Evolutionary conservation across 2,888 invertebrate species (phyloP), one percentile per base, ranked within the genome.

Genomic region (Pterostichus niger): DNA sequence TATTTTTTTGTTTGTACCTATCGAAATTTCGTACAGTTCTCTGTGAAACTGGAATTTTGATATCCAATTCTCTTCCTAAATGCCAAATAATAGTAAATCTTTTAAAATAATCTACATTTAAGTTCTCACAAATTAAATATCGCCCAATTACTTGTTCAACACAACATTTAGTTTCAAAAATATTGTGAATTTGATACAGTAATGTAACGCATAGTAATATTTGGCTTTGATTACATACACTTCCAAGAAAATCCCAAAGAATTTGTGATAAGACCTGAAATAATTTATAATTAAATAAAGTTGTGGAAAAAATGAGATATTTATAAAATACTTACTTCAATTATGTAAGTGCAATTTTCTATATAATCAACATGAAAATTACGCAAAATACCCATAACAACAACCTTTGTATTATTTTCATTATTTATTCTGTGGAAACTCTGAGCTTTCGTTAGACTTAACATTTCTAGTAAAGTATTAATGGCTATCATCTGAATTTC

Each of bases 181-280:
- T 93, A 86, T 96, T 95, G 88, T 97, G 96, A 56, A 97, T 91
- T 87, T 95, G 95, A 87, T 96, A 94, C 1, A 97, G 90, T 15
- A 97, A 89, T 59, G 95, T 94, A 6, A 95, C 94, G 85, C 93
- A 93, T 71, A 91, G 89, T 86, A 93, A 90, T 79, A 92, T 90
- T 86, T 93, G 93, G 84, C 91, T 91, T 81, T 91, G 90, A 52
- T 93, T 91, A 15, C 90, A 91, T 76, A 92, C 88, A 80, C 91
- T 90, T 1, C 92, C 94, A 46, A 96, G 89, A 86, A 94, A 93
- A 85, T 93, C 91, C 96, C 96, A 96, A 78, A 96, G 88, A 82
- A 94, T 93, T 85, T 93, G 92, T 33, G 94, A 93, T 86, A 95
- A 91, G 79, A 93, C 91, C 93, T 94, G 86, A 54, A 89, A 84